phyloP scores from a whole-genome alignment of 2,113 vertebrate genomes.

The Poeciliopsis retropinna region DNA sequence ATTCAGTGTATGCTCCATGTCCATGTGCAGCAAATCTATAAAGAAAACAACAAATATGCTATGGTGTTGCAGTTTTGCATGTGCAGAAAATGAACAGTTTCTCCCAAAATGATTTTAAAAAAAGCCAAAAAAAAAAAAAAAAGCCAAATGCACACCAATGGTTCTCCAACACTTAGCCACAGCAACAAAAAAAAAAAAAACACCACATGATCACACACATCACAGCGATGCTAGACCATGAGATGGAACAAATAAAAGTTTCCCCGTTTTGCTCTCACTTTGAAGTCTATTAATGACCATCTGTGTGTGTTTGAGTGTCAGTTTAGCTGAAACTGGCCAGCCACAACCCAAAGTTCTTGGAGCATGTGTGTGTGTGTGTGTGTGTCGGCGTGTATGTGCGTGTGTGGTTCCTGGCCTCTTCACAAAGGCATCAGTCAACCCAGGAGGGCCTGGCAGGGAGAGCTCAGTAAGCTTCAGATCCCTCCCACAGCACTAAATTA shows the following conservation, averaged over 20 bases:
- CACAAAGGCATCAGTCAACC: constrained; percentile 79
- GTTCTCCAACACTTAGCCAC: background rate
- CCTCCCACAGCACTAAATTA: constrained; percentile 80
- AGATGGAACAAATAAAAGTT: constrained; percentile 53
- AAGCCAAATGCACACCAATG: background rate
- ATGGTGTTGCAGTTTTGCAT: too few species aligned
- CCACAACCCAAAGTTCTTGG: constrained; percentile 61
- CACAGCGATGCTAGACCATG: constrained; percentile 36
- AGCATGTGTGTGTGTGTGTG: constrained; percentile 35
- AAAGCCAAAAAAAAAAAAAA: background rate
- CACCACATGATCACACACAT: constrained; percentile 37
- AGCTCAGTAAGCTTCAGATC: constrained; percentile 75
- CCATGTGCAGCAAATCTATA: too few species aligned
- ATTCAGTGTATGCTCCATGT: too few species aligned
- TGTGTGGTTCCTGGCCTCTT: constrained; percentile 73
- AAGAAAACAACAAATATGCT: too few species aligned
- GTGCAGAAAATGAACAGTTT: background rate
- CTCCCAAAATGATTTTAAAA: background rate
- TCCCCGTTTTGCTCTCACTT: constrained; percentile 51
- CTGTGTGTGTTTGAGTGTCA: constrained; percentile 35
- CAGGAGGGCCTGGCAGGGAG: constrained; percentile 77
- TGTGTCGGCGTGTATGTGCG: constrained; percentile 43
- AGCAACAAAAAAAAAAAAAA: constrained; percentile 16
- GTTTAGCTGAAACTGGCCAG: constrained; percentile 44
- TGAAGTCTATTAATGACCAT: constrained; percentile 65